Conservation (phyloP, 2,113 vertebrate genomes). For the Seriola aureovittata region DNA sequence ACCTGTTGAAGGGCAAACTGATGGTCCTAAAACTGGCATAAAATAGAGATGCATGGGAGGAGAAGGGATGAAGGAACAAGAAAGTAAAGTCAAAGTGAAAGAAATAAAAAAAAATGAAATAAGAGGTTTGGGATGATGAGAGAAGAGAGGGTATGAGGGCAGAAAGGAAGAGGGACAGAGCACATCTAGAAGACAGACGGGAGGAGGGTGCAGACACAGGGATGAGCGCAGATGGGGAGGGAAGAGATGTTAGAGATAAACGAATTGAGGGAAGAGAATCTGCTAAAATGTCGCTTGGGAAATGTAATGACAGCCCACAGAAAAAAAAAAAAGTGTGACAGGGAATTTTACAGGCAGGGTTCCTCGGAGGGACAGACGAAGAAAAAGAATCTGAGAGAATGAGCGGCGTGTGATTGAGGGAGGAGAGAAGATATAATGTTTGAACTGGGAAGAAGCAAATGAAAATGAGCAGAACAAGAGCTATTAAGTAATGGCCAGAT, state of each 20-base stretch:
- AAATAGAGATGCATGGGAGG: background rate
- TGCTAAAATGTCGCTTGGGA: constrained; percentile 26
- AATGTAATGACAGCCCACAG: constrained; percentile 37
- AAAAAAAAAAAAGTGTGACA: constrained; percentile 20
- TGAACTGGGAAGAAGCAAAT: constrained; percentile 17
- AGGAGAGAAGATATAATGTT: constrained; percentile 26
- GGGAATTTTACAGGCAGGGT: constrained; percentile 22
- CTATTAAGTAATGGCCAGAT: constrained; percentile 47
- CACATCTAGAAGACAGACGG: background rate
- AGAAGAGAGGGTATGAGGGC: background rate
- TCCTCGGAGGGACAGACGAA: constrained; percentile 29
- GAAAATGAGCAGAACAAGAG: constrained; percentile 42
- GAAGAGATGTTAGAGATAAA: constrained; percentile 31
- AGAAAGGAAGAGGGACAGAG: constrained; percentile 1
- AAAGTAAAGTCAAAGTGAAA: background rate
- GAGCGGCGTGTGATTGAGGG: constrained; percentile 5
- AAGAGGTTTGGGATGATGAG: background rate
- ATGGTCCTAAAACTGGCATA: background rate
- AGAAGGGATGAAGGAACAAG: no score
- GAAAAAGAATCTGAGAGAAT: background rate
- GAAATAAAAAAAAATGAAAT: background rate
- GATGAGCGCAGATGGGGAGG: background rate
- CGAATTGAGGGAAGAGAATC: constrained; percentile 2
- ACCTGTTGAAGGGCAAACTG: background rate
- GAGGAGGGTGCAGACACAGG: background rate